Percentiles rank a stretch among this genome's conserved stretches.
These are phyloP conservation scores for Apodemia mormo DNA, from an alignment of 2,888 invertebrate genomes.

Conservation along the genomic window DNA sequence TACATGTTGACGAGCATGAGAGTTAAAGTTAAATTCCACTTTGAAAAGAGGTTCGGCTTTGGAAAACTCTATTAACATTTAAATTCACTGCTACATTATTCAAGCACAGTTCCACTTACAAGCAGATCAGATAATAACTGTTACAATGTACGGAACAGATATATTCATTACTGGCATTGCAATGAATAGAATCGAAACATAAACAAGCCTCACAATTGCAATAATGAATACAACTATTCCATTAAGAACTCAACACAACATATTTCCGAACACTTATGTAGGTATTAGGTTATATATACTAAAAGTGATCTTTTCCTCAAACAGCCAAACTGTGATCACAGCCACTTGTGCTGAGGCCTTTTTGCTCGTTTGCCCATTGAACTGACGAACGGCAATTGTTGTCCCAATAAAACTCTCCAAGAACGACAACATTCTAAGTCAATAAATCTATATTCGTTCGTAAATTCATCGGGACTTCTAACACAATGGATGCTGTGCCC, in stretches of 20 bases:
- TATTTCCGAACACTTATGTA: neutral
- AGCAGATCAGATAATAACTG: neutral
- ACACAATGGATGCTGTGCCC: neutral
- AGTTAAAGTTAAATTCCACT: no score
- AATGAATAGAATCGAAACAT: neutral
- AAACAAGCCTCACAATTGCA: neutral
- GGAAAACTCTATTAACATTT: no score
- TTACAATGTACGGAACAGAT: neutral
- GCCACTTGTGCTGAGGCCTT: conserved; percentile 44
- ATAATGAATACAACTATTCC: neutral
- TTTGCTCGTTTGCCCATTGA: conserved; percentile 42
- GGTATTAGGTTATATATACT: neutral
- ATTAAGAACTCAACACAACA: neutral
- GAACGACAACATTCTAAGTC: conserved; percentile 1
- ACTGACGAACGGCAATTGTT: conserved; percentile 40
- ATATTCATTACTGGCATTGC: neutral
- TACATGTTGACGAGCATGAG: no score
- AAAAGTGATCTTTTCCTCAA: neutral
- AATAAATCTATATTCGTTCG: conserved; percentile 35
- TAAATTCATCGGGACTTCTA: conserved; percentile 34
- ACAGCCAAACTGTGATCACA: neutral
- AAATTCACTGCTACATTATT: no score
- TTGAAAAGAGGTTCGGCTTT: no score
- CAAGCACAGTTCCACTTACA: neutral
- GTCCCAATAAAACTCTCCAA: conserved; percentile 14